Percentiles rank a stretch among this genome's conserved stretches.
Evolutionary conservation across 2,888 invertebrate species (phyloP).

Genomic region (Gastrophysa polygoni): DNA sequence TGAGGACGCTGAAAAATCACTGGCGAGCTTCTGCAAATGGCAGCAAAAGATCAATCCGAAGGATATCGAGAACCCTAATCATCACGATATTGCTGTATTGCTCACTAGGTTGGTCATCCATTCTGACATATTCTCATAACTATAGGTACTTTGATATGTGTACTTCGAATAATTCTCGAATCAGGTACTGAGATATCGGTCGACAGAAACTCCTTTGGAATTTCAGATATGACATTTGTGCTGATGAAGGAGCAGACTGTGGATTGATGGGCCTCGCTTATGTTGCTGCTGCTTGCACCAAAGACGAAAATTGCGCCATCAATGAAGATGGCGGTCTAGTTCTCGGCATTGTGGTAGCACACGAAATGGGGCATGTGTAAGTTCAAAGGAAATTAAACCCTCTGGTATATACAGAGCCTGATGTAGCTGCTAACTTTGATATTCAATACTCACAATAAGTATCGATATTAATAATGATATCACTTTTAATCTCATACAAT

Average conservation of each 20-base stretch:
- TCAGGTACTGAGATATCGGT: too few species aligned
- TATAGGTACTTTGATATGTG: neutral
- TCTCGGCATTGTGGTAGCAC: slow-evolving; percentile 68
- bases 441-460: too few species aligned
- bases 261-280: slow-evolving; percentile 71
- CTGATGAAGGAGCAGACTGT: slow-evolving; percentile 59
- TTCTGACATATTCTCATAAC: too few species aligned
- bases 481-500: too few species aligned
- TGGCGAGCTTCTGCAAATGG: slow-evolving; percentile 71
- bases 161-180: neutral
- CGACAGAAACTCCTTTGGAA: too few species aligned
- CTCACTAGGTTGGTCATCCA: slow-evolving; percentile 60
- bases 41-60: slow-evolving; percentile 64
- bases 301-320: slow-evolving; percentile 67
- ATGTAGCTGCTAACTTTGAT: too few species aligned
- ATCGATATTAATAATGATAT: too few species aligned
- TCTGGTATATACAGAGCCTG: too few species aligned
- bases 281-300: slow-evolving; percentile 69
- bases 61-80: slow-evolving; percentile 63
- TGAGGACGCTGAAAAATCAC: slow-evolving; percentile 62
- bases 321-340: slow-evolving; percentile 72
- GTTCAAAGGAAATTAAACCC: too few species aligned
- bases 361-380: slow-evolving; percentile 75
- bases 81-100: slow-evolving; percentile 67
- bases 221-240: slow-evolving; percentile 63